Conservation (phyloP, 2,113 vertebrate species). For the Puntigrus tetrazona region DNA sequence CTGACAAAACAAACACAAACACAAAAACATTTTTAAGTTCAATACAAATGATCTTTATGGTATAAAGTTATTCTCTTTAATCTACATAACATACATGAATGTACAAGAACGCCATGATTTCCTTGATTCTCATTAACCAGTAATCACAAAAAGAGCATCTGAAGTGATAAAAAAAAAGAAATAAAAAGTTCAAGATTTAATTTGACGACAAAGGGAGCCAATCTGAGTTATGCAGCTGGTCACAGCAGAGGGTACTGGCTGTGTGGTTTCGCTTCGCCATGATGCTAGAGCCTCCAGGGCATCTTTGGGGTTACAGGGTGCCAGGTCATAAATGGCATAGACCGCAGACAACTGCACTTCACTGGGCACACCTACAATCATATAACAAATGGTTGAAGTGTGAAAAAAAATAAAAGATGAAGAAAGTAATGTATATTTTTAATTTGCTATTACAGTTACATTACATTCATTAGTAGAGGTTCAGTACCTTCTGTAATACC, state of each 20-base stretch:
- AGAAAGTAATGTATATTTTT: neutral
- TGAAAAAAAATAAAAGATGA: neutral
- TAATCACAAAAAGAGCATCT: neutral
- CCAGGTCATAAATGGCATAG: slow-evolving; percentile 88
- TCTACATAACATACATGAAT: slow-evolving; percentile 33
- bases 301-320: slow-evolving; percentile 83
- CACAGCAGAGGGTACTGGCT: slow-evolving; percentile 77
- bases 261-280: slow-evolving; percentile 77
- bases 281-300: slow-evolving; percentile 77
- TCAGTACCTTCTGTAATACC: slow-evolving; percentile 85
- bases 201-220: slow-evolving; percentile 73
- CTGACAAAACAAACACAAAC: neutral
- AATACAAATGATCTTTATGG: slow-evolving; percentile 23
- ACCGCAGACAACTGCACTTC: slow-evolving; percentile 89
- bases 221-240: slow-evolving; percentile 81
- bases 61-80: slow-evolving; percentile 32
- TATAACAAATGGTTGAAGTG: neutral
- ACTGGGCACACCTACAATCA: slow-evolving; percentile 84
- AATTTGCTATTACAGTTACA: neutral
- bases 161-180: neutral
- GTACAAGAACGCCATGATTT: neutral
- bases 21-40: neutral
- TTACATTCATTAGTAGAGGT: neutral
- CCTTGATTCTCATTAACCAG: neutral
- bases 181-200: slow-evolving; percentile 56